Base-by-base conservation (phyloP, 2,888 invertebrate species). In the Synanthedon andrenaeformis region DNA sequence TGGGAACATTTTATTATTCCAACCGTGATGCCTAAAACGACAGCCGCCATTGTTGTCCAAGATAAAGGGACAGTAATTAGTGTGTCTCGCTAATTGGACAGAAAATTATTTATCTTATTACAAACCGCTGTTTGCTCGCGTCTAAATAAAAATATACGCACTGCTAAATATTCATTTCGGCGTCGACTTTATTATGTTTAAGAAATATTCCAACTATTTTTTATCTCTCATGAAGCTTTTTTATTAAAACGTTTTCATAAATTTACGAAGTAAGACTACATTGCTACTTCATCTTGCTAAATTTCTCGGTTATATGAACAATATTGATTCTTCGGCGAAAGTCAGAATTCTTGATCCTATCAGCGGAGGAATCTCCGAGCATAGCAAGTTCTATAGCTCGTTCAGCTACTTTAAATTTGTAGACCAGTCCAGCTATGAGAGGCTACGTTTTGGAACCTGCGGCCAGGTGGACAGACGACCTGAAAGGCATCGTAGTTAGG, bases 1-100 rank as follows among this genome's bases (percentile, higher is more conserved):
- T 14, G 45, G 45, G 45, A 13, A 13, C 6, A 45, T n/a, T 45
- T 45, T 45, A 45, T 45, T 45, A 45, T 45, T 45, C 45, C 14
- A 45, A 45, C 45, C 45, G 45, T 45, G 14, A 14, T 8, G 45
- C 45, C n/a, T 45, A 45, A 45, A 45, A 45, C 45, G 45, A 45
- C 45, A 13, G 45, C 45, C 13, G 4, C 53, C 51, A 51, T 52
- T 56, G 64, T 45, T 57, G 56, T 52, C 52, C 55, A 58, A 65
- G 60, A 66, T 62, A 66, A 66, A 63, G 61, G 52, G 56, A 52
- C 58, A 51, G 57, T 55, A 65, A 65, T 65, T 65, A 66, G 61
- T 60, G 51, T 56, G 60, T 52, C 60, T 55, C 57, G 53, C 62
- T 66, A 64, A 65, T 66, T 66, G 62, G 59, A 59, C 55, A 53